Evolutionary conservation across 2,113 vertebrate species (phyloP).

Genomic region (Eulacestoma nigropectus): DNA sequence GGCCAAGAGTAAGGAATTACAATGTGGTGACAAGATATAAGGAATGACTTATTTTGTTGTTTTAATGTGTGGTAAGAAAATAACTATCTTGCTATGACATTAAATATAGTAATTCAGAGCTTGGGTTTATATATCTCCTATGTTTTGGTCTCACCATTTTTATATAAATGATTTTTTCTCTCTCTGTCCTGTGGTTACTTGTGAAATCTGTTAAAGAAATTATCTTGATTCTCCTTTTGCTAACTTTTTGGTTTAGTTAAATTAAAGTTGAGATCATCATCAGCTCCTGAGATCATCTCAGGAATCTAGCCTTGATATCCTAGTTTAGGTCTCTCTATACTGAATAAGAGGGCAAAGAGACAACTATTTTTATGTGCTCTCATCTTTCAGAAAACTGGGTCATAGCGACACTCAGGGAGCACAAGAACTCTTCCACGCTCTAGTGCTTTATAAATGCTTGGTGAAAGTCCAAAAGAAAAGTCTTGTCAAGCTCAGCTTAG

Average conservation of each 20-base stretch:
- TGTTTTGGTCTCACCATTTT: not conserved
- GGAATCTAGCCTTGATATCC: not conserved
- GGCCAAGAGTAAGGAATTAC: not conserved
- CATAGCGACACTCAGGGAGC: not conserved
- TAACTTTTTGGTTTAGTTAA: not conserved
- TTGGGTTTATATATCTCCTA: not conserved
- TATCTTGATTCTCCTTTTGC: not conserved
- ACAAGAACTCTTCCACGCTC: not conserved
- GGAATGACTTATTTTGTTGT: not conserved
- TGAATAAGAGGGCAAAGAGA: not conserved
- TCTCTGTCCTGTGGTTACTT: not conserved
- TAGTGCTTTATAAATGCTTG: not conserved
- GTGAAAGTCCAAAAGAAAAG: not conserved
- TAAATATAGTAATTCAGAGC: not conserved
- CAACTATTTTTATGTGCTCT: constrained; percentile 27
- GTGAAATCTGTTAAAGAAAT: not conserved
- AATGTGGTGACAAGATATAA: not conserved
- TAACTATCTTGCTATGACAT: not conserved
- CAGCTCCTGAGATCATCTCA: not conserved
- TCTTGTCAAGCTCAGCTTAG: not conserved
- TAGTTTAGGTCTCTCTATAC: not conserved
- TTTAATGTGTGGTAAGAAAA: not conserved
- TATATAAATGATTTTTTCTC: not conserved
- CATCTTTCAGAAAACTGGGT: constrained; percentile 43
- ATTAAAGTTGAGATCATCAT: not conserved